Base-by-base conservation (phyloP, 2,113 vertebrate genomes). In the Sula dactylatra region DNA sequence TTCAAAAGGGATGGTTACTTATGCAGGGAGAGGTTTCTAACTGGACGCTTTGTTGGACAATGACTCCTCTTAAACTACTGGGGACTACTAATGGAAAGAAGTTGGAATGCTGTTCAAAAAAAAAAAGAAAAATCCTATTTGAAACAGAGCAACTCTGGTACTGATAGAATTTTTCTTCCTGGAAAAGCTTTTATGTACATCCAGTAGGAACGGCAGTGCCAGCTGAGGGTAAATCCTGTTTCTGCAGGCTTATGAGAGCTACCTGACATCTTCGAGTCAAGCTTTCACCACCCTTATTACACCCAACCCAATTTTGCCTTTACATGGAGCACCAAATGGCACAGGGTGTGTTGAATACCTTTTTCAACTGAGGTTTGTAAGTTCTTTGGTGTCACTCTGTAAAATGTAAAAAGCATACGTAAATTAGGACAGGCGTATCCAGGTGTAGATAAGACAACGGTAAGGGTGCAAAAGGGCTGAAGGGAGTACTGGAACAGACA, bases 321-420 rank as follows among this genome's bases (percentile, higher is more conserved):
- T 26, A 10, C 9, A 7, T 6, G 16, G 25, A 62, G 47, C 15
- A 36, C 10, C 13, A 36, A n/a, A 49, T 34, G 49, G 55, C 47
- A 27, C 0, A 1, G n/a, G 7, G 5, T 19, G 19, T 25, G 47
- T 14, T 36, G n/a, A 38, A 25, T 26, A 16, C 7, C 24, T 47
- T 6, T 44, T n/a, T 69, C 36, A 32, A 1, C 34, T 45, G 36
- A 49, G 64, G 4, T 11, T 62, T 50, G 24, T 0, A 2, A 45
- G 44, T 45, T 31, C 59, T n/a, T 59, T 4, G 6, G 27, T 40
- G 38, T 40, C 29, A 38, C 19, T 34, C 9, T 26, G 34, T 34
- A 29, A 52, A 38, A 29, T n/a, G 24, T 45, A 12, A 36, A 55
- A 81, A 38, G 26, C 31, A 27, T 25, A 2, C 5, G 7, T 11